Evolutionary conservation across 2,113 vertebrate species (phyloP).

Genomic region (Athene noctua): DNA sequence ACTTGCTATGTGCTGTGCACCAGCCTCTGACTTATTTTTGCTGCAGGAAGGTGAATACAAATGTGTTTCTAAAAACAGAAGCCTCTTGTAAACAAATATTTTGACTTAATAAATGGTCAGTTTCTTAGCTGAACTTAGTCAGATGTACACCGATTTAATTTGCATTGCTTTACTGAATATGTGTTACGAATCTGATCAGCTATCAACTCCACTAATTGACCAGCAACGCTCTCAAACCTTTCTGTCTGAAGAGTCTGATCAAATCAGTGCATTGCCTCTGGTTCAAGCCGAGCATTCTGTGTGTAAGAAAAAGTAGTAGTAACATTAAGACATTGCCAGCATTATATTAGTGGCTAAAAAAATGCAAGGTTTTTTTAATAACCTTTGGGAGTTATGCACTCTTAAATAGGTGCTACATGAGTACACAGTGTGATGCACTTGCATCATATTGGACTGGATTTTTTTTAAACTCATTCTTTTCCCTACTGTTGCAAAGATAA

Average conservation of each 20-base stretch:
- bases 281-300: not conserved
- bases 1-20: accelerated
- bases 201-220: not conserved
- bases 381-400: not conserved
- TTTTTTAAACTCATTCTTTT: not conserved
- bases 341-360: not conserved
- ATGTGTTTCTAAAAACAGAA: not conserved
- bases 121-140: not conserved
- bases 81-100: not conserved
- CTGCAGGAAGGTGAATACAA: not conserved
- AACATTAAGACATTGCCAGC: not conserved
- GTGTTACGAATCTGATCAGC: not conserved
- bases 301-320: not conserved
- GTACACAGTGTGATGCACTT: not conserved
- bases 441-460: not conserved
- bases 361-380: not conserved
- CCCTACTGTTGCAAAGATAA: not conserved
- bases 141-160: not conserved
- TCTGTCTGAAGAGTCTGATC: not conserved
- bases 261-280: not conserved
- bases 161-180: not conserved
- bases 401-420: not conserved
- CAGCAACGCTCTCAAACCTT: not conserved
- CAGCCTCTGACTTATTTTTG: not conserved
- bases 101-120: not conserved